phyloP scores from a whole-genome alignment of 2,888 invertebrate genomes.

The Elysia crispata region DNA sequence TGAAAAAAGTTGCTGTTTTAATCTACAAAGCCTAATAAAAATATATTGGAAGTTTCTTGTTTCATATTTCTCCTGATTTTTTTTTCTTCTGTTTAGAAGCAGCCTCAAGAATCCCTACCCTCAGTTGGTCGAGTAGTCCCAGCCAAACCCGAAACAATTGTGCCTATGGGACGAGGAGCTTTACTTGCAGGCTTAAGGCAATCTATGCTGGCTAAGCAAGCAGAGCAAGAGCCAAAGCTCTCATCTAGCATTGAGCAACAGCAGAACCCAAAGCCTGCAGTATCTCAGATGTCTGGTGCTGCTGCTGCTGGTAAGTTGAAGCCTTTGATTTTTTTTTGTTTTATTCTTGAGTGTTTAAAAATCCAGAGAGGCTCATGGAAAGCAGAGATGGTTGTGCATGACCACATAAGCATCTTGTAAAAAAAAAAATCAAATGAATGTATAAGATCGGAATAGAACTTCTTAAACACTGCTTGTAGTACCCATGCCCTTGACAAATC shows the following conservation, averaged over 20 bases:
- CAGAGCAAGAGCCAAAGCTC: background rate
- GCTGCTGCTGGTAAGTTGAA: background rate
- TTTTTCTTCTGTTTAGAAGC: background rate
- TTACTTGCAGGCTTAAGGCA: constrained; percentile 52
- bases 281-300: background rate
- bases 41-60: too few relatives aligned
- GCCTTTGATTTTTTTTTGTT: background rate
- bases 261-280: background rate
- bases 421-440: too few relatives aligned
- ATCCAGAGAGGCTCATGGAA: too few relatives aligned
- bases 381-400: too few relatives aligned
- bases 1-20: too few relatives aligned
- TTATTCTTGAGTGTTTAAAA: too few relatives aligned
- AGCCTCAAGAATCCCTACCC: background rate
- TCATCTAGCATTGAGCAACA: background rate
- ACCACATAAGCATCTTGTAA: too few relatives aligned
- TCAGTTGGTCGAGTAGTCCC: background rate
- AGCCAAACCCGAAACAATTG: constrained; percentile 29
- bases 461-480: too few relatives aligned
- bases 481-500: too few relatives aligned
- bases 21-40: too few relatives aligned
- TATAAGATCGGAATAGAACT: too few relatives aligned
- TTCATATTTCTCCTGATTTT: background rate
- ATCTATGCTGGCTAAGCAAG: background rate
- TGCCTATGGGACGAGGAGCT: constrained; percentile 58